These are phyloP conservation scores for Scolanthus callimorphus DNA, from an alignment of 92 coral and sea anemone species.

Conservation along the genomic window DNA sequence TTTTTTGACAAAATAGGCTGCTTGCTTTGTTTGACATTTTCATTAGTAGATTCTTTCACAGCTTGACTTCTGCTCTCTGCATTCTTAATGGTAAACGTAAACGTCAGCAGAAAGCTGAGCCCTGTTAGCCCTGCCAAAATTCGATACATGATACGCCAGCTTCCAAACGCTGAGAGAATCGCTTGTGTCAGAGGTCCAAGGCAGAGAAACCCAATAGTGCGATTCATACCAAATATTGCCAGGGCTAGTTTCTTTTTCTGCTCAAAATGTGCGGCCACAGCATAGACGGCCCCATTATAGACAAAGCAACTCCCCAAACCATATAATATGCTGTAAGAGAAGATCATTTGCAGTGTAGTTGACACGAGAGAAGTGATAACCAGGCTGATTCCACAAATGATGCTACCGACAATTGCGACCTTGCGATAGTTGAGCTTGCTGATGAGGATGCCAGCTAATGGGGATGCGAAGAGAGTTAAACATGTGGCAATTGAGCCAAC, in stretches of 20 bases:
- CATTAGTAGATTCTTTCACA: too few relatives aligned
- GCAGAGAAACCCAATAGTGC: not conserved
- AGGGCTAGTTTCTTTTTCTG: slow-evolving; percentile 4
- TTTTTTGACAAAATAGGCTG: too few relatives aligned
- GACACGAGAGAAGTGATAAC: not conserved
- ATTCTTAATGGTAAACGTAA: too few relatives aligned
- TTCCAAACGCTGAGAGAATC: slow-evolving; percentile 9
- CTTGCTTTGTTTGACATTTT: too few relatives aligned
- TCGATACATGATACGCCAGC: too few relatives aligned
- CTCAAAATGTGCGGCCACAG: slow-evolving; percentile 4
- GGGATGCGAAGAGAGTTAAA: not conserved
- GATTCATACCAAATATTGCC: not conserved
- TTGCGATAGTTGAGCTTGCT: slow-evolving; percentile 3
- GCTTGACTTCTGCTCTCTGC: too few relatives aligned
- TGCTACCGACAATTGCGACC: slow-evolving; percentile 4
- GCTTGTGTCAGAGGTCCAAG: slow-evolving; percentile 7
- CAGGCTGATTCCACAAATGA: not conserved
- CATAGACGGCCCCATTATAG: not conserved
- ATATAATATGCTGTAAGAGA: slow-evolving; percentile 9
- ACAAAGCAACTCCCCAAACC: slow-evolving; percentile 8
- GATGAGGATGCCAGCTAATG: slow-evolving; percentile 6
- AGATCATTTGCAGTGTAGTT: slow-evolving; percentile 4
- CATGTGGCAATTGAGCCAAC: slow-evolving; percentile 13
- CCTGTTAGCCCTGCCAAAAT: too few relatives aligned
- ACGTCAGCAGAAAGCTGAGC: too few relatives aligned